A percentile compares a stretch with the other conserved stretches of the same genome.
phyloP scores from a whole-genome alignment of 2,797 vertebrate genomes.

The Molossus molossus region DNA sequence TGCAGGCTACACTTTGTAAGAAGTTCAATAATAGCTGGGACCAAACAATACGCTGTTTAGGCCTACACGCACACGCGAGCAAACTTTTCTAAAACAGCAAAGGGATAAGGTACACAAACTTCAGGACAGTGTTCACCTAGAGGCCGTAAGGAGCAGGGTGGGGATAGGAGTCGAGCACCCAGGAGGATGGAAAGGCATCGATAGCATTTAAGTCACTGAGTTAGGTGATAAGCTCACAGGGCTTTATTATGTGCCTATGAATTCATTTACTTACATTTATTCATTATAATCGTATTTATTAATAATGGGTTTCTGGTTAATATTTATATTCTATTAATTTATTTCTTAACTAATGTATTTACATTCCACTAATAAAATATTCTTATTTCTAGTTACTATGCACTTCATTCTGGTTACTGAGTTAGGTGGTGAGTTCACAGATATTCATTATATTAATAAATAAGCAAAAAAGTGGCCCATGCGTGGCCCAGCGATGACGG shows the following conservation, averaged over 20 bases:
- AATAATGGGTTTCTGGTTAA: constrained; percentile 36
- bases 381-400: constrained; percentile 43
- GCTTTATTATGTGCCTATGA: neutral
- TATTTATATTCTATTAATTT: constrained; percentile 45
- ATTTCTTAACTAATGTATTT: constrained; percentile 12
- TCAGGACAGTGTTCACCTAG: neutral
- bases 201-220: neutral
- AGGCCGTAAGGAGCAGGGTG: neutral
- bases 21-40: neutral
- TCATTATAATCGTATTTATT: constrained; percentile 47
- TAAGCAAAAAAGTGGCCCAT: neutral
- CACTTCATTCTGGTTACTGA: neutral
- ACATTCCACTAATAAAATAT: constrained; percentile 23
- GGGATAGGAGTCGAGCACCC: neutral
- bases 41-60: neutral
- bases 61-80: neutral
- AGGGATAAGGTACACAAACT: neutral
- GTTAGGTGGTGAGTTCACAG: neutral
- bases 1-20: neutral
- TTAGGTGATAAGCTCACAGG: neutral
- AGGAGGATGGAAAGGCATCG: neutral
- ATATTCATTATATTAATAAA: neutral
- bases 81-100: constrained; percentile 18
- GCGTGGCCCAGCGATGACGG: neutral
- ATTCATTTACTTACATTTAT: constrained; percentile 14